Conservation (phyloP, 2,797 vertebrate genomes). For the Potorous gilbertii region DNA sequence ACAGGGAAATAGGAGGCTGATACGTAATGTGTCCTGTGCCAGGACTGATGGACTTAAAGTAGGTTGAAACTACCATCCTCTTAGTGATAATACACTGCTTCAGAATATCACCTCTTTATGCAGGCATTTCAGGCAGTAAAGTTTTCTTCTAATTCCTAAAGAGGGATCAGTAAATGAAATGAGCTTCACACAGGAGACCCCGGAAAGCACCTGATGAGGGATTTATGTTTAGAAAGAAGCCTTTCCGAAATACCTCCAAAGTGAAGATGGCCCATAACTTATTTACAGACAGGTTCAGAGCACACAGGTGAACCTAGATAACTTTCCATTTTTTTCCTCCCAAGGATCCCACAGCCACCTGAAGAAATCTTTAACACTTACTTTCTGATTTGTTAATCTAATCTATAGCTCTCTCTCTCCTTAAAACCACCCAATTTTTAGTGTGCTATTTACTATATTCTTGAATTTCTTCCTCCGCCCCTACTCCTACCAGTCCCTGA, state of each 20-base stretch:
- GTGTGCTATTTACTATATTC: background rate
- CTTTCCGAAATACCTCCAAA: conserved; percentile 9
- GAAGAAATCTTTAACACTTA: conserved; percentile 19
- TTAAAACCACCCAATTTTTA: background rate
- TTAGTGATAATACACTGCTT: background rate
- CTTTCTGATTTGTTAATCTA: conserved; percentile 2
- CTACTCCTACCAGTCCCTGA: conserved; percentile 10
- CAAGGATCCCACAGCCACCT: background rate
- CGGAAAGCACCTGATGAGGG: conserved; percentile 4
- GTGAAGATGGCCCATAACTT: background rate
- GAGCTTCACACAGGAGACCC: background rate
- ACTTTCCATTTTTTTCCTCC: background rate
- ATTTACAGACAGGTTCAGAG: conserved; percentile 2
- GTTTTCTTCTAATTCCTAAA: background rate
- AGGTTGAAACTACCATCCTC: background rate
- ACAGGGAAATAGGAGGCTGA: background rate
- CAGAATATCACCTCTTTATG: background rate
- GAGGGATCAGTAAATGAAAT: conserved; percentile 26
- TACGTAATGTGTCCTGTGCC: background rate
- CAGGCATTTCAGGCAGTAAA: background rate
- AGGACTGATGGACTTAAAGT: conserved; percentile 23
- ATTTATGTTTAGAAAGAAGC: background rate
- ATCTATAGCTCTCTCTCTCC: background rate
- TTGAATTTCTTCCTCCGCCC: background rate
- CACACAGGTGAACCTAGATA: background rate